phyloP scores from a whole-genome alignment of 2,113 vertebrate species.

The Chamaetylas fuelleborni region DNA sequence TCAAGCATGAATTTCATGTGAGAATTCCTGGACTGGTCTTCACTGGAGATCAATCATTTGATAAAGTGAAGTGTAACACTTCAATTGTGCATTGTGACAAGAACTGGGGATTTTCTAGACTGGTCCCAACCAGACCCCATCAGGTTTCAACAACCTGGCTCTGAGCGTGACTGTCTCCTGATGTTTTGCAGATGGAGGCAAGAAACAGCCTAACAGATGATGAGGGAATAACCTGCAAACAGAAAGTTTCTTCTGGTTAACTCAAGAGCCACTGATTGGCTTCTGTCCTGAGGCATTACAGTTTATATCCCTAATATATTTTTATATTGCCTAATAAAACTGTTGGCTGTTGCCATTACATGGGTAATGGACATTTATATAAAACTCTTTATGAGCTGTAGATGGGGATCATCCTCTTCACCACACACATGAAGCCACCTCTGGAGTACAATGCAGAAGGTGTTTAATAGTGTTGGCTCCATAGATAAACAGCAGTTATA shows the following conservation, averaged over 20 bases:
- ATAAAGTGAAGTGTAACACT: not conserved
- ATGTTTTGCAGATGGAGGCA: not conserved
- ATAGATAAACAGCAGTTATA: not conserved
- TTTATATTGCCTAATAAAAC: conserved; percentile 68
- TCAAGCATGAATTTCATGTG: not conserved
- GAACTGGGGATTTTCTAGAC: not conserved
- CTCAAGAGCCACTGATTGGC: conserved; percentile 30
- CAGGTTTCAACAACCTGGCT: not conserved
- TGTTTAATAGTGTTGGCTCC: not conserved
- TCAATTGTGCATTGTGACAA: not conserved
- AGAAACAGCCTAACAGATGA: not conserved
- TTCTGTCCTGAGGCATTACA: conserved; percentile 52
- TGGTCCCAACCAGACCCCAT: not conserved
- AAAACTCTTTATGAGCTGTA: conserved; percentile 59
- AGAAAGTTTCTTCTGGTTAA: conserved; percentile 47
- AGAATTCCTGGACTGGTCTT: not conserved
- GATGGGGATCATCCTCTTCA: conserved; percentile 48
- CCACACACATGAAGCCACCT: conserved; percentile 1
- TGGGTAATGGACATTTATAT: conserved; percentile 54
- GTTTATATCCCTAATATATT: conserved; percentile 63
- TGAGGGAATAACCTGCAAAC: not conserved
- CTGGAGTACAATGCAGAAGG: not conserved
- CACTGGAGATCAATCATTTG: conserved; percentile 18
- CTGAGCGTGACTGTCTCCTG: not conserved
- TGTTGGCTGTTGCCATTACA: conserved; percentile 57